A percentile compares a stretch with the other conserved stretches of the same genome.
phyloP scores from a whole-genome alignment of 2,113 vertebrate species.

The Syrrhaptes paradoxus region DNA sequence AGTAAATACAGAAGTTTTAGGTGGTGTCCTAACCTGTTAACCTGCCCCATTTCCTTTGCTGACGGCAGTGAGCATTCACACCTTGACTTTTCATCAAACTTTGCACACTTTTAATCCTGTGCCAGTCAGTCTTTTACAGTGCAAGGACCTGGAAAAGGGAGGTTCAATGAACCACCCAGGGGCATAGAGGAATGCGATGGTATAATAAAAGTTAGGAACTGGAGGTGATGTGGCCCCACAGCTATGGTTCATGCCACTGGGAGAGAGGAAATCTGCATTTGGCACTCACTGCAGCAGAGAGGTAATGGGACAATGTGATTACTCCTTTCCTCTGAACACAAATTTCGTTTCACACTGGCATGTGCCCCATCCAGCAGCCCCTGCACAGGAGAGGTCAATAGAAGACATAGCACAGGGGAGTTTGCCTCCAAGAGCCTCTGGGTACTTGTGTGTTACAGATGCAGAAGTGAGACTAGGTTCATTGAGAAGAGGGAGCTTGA shows the following conservation, averaged over 20 bases:
- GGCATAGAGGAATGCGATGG: background rate
- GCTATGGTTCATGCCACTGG: background rate
- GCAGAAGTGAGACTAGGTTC: background rate
- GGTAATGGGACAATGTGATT: background rate
- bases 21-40: background rate
- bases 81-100: background rate
- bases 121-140: background rate
- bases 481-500: background rate
- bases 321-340: background rate
- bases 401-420: background rate
- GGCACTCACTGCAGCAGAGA: background rate
- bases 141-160: background rate
- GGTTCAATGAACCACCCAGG: background rate
- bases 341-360: background rate
- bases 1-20: background rate
- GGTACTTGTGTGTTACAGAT: background rate
- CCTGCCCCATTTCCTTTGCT: background rate
- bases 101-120: background rate
- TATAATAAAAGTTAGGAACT: background rate
- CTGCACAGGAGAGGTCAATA: background rate
- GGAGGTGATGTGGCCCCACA: background rate
- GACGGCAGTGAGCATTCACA: slow-evolving; percentile 9
- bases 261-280: background rate
- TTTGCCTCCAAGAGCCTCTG: background rate
- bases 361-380: background rate